Conservation (phyloP, 2,797 vertebrate species). For the Tarsius wallacei region DNA sequence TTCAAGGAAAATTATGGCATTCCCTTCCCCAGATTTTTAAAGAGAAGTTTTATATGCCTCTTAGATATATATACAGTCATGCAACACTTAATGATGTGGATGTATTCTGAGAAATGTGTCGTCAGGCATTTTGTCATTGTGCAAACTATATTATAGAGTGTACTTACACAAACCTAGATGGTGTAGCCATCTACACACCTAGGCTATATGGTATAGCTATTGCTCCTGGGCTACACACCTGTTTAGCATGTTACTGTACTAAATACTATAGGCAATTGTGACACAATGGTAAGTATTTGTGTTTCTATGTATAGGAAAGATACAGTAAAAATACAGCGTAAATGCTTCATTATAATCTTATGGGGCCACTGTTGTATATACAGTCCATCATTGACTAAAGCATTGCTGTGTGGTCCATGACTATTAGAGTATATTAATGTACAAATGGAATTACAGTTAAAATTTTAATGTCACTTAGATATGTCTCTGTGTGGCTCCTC, state of each 20-base stretch:
- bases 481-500: neutral
- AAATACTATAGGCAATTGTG: neutral
- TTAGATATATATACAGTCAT: neutral
- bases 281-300: neutral
- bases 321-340: neutral
- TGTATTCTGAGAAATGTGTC: neutral
- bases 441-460: neutral
- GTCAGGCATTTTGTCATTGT: neutral
- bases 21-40: slow-evolving; percentile 41
- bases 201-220: neutral
- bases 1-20: slow-evolving; percentile 61
- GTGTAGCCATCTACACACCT: neutral
- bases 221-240: neutral
- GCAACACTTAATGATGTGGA: neutral
- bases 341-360: neutral
- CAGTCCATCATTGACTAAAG: neutral
- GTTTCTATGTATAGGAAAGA: neutral
- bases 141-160: neutral
- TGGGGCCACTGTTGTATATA: neutral
- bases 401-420: neutral
- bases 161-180: neutral
- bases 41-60: neutral
- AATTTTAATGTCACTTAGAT: neutral
- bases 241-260: neutral
- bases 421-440: neutral